These are phyloP conservation scores for Lacerta viridis DNA, from an alignment of 2,797 vertebrate genomes.

Conservation along the genomic window DNA sequence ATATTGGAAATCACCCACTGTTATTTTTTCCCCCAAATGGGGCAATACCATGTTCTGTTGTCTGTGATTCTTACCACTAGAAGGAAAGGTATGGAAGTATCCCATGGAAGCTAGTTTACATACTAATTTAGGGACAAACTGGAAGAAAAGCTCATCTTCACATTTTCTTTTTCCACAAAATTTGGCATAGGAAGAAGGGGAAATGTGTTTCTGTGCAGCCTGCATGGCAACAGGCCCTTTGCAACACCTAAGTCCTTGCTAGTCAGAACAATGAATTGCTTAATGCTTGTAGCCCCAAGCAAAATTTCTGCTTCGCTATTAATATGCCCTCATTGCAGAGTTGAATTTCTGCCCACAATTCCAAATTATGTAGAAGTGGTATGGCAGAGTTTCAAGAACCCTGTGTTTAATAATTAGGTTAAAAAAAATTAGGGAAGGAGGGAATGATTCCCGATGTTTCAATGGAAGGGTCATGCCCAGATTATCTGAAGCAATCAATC, in stretches of 20 bases:
- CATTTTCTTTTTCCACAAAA: neutral
- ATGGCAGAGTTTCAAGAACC: rapidly evolving
- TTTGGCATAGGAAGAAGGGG: neutral
- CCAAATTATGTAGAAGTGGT: rapidly evolving
- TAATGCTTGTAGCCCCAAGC: neutral
- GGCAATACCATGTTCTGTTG: neutral
- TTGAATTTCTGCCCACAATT: neutral
- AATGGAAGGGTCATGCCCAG: slow-evolving; percentile 15
- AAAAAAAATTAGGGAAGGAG: slow-evolving; percentile 2
- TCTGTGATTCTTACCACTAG: neutral
- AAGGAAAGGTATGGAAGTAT: neutral
- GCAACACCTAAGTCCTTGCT: neutral
- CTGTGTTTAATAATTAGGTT: neutral
- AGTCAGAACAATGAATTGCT: neutral
- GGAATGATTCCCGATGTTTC: neutral
- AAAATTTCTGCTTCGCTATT: neutral
- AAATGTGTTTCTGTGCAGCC: neutral
- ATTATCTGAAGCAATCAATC: slow-evolving; percentile 57
- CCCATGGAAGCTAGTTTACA: neutral
- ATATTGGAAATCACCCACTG: neutral
- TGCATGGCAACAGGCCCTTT: neutral
- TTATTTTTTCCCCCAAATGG: too few species aligned
- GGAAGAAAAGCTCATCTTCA: neutral
- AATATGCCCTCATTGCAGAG: neutral
- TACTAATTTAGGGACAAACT: neutral